These are phyloP conservation scores for Xyrauchen texanus DNA, from an alignment of 2,113 vertebrate species.

Conservation along the genomic window DNA sequence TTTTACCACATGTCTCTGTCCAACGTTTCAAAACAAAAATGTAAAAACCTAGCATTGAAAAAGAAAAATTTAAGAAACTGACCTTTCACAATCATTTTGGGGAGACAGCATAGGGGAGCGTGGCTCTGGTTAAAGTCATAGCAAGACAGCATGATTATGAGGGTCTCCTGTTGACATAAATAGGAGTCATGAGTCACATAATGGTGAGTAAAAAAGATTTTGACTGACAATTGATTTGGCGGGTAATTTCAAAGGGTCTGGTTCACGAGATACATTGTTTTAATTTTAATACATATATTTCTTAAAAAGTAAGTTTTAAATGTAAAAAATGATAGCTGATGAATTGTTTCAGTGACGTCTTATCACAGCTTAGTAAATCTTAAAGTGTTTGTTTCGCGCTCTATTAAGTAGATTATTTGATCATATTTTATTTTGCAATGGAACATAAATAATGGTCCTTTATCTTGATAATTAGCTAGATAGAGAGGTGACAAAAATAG, in stretches of 20 bases:
- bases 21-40: background rate
- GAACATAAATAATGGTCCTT: too few relatives aligned
- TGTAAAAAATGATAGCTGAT: too few relatives aligned
- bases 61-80: background rate
- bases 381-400: background rate
- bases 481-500: background rate
- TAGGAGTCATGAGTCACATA: background rate
- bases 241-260: too few relatives aligned
- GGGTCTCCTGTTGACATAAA: constrained; percentile 42
- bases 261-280: too few relatives aligned
- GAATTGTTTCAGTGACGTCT: too few relatives aligned
- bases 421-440: background rate
- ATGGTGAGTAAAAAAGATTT: background rate
- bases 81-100: constrained; percentile 38
- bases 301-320: too few relatives aligned
- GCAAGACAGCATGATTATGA: constrained; percentile 57
- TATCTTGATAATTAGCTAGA: too few relatives aligned
- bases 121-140: constrained; percentile 52
- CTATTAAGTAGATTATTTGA: background rate
- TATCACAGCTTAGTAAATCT: too few relatives aligned
- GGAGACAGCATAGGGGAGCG: constrained; percentile 40
- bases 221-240: too few relatives aligned
- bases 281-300: too few relatives aligned
- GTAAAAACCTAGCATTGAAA: background rate
- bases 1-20: background rate